phyloP scores from a whole-genome alignment of 1,140 invertebrate species.

The Drosophila burlai region DNA sequence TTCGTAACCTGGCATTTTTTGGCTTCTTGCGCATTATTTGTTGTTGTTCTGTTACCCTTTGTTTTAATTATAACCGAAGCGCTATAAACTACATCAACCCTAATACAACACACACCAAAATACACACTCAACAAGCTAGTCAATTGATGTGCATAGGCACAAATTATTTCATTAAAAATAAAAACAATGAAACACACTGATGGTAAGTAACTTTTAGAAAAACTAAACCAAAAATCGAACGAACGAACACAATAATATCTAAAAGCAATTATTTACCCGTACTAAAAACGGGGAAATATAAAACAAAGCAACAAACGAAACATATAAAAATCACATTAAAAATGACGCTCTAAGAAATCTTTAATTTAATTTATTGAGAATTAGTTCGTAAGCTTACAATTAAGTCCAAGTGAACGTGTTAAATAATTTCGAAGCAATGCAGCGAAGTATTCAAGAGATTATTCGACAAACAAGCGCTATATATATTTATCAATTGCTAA shows the following conservation, averaged over 20 bases:
- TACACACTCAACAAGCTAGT: constrained; percentile 66
- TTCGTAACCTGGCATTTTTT: constrained; percentile 51
- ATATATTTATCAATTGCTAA: constrained; percentile 73
- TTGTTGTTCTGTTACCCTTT: constrained; percentile 29
- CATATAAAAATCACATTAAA: constrained; percentile 45
- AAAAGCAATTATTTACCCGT: constrained; percentile 76
- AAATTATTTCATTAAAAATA: constrained; percentile 47
- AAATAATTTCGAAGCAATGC: constrained; percentile 68
- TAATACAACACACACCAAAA: constrained; percentile 31
- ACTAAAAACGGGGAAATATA: constrained; percentile 51
- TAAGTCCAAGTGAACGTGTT: constrained; percentile 59
- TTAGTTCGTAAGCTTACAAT: constrained; percentile 57
- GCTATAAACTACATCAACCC: constrained; percentile 32
- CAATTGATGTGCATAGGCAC: constrained; percentile 73
- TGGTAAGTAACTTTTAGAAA: constrained; percentile 54
- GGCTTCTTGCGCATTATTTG: constrained; percentile 69
- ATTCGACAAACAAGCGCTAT: constrained; percentile 40
- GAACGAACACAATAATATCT: constrained; percentile 72
- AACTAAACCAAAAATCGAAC: constrained; percentile 49
- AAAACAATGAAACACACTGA: constrained; percentile 17
- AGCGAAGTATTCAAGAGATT: constrained; percentile 30
- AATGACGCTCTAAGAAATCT: constrained; percentile 52
- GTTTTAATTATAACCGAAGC: constrained; percentile 32
- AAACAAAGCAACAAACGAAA: constrained; percentile 39
- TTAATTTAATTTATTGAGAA: constrained; percentile 51